These are phyloP conservation scores for Caenorhabditis angaria DNA, from an alignment of 2,888 invertebrate genomes.

Conservation along the genomic window DNA sequence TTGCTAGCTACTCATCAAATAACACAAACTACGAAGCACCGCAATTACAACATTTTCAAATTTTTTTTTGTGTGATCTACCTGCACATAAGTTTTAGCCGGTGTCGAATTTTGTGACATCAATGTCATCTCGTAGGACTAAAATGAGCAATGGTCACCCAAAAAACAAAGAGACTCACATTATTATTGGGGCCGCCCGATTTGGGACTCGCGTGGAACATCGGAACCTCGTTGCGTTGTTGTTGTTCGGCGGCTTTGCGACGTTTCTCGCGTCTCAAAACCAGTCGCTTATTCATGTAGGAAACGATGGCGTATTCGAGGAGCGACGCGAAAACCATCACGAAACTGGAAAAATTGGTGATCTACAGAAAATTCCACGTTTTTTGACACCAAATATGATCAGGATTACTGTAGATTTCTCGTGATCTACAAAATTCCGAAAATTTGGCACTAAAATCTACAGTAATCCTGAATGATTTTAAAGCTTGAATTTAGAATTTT, in stretches of 20 bases:
- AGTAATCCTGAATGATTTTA: no score
- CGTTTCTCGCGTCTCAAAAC: slow-evolving; percentile 85
- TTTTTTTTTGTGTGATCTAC: slow-evolving; percentile 10
- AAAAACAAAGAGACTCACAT: slow-evolving; percentile 37
- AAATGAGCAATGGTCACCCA: slow-evolving; percentile 7
- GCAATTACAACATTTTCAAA: slow-evolving; percentile 1
- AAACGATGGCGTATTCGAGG: slow-evolving; percentile 95
- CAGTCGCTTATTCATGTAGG: slow-evolving; percentile 95
- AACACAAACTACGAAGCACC: not conserved
- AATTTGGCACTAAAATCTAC: no score
- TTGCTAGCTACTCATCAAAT: no score
- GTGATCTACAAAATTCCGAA: no score
- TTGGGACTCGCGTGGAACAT: slow-evolving; percentile 58
- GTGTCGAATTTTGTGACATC: slow-evolving; percentile 61
- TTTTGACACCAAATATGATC: no score
- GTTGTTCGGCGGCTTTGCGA: slow-evolving; percentile 56
- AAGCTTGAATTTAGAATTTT: no score
- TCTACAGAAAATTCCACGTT: not conserved
- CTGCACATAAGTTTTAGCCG: slow-evolving; percentile 57
- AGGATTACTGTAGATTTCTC: not conserved
- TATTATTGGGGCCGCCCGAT: slow-evolving; percentile 46
- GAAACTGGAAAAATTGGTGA: slow-evolving; percentile 52
- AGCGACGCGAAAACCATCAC: slow-evolving; percentile 80
- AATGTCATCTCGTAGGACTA: slow-evolving; percentile 65
- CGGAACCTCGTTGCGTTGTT: slow-evolving; percentile 56